Evolutionary conservation across 2,797 vertebrate genomes (phyloP), one percentile per base, ranked within the genome.

Genomic region (Labroides dimidiatus): DNA sequence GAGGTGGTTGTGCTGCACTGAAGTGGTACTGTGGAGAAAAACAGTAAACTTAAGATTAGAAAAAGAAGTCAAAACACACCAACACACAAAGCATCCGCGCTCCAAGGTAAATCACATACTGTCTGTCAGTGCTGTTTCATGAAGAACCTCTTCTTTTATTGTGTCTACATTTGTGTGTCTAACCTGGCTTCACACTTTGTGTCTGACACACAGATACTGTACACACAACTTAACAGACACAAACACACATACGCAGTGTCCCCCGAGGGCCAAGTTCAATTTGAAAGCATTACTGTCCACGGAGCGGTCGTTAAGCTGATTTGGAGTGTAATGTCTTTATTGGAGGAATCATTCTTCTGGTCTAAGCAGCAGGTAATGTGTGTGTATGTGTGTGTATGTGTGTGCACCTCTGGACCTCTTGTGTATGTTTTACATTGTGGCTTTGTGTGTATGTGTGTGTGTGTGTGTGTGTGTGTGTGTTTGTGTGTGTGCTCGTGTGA

Each of bases 261-360:
- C 94, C 94, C 95, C 91, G 86, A 89, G 91, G 95, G 94, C 95
- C 93, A 94, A 94, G 94, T 96, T 95, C 94, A 95, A 96, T 96
- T 95, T 95, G 93, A 96, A 95, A 96, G 95, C 96, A 96, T 96
- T 96, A 95, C 94, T 94, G 93, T 96, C 95, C 93, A 93, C 89
- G 92, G 91, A 93, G 89, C 87, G 94, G 93, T 94, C 91, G 93
- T 95, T 83, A 95, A 95, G 94, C 93, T 95, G 90, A 95, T 96
- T 95, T 93, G 90, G 90, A 91, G 93, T 94, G 93, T 96, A 96
- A 96, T 96, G 95, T 96, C 96, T 96, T 95, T 96, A 96, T 96
- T 96, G 95, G 94, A 95, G 93, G 93, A 95, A 96, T 97, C 94
- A 94, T 95, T 96, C 95, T 96, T 95, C 94, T 94, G 93, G 92